These are phyloP conservation scores for Zapus hudsonius DNA, from an alignment of 2,113 vertebrate species.

Conservation along the genomic window DNA sequence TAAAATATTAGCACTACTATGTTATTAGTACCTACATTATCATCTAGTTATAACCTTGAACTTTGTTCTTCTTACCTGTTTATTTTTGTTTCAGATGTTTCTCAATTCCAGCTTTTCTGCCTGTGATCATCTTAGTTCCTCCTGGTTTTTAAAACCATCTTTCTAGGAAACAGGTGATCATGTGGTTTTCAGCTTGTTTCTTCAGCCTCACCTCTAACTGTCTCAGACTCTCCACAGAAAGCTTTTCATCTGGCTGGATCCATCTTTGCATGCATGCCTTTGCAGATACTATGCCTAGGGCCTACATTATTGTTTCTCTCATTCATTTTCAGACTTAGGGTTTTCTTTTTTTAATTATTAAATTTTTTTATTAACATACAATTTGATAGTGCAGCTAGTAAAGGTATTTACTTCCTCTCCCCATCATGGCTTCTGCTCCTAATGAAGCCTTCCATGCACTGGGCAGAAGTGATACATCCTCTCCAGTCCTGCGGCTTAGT, in stretches of 20 bases:
- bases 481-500: too few relatives aligned
- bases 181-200: not conserved
- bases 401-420: too few relatives aligned
- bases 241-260: not conserved
- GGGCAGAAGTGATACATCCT: not conserved
- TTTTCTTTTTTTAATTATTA: not conserved
- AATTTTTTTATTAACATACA: too few relatives aligned
- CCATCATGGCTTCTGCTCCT: too few relatives aligned
- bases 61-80: not conserved
- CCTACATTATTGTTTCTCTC: not conserved
- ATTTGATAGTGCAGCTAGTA: too few relatives aligned
- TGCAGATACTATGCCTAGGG: too few relatives aligned
- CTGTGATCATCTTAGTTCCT: not conserved
- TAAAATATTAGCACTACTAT: not conserved
- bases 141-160: not conserved
- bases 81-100: conserved; percentile 32
- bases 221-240: not conserved
- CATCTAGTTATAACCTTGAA: conserved; percentile 11
- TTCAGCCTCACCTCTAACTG: not conserved
- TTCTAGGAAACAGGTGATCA: not conserved
- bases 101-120: not conserved
- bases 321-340: not conserved
- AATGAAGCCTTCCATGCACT: not conserved
- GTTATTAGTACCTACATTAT: not conserved
- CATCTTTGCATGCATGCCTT: not conserved